Evolutionary conservation across 2,113 vertebrate genomes (phyloP).

Genomic region (Rhinopithecus roxellana): DNA sequence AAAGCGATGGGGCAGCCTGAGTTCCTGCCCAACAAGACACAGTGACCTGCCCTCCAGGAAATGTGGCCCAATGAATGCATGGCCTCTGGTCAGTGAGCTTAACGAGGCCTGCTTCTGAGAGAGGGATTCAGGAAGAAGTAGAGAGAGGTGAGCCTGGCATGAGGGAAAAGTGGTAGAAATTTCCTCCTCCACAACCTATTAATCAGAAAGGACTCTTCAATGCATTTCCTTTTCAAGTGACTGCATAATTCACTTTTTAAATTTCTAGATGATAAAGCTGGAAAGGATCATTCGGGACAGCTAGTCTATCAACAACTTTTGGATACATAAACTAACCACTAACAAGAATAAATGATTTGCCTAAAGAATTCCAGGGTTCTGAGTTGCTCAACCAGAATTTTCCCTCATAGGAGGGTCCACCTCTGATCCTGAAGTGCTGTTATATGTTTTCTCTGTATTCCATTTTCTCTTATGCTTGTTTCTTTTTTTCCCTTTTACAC

Average conservation of each 20-base stretch:
- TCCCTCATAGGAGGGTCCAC: rapidly evolving
- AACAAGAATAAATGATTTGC: background rate
- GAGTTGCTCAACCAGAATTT: background rate
- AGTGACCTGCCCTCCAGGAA: background rate
- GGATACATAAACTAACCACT: background rate
- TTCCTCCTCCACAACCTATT: background rate
- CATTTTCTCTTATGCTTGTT: background rate
- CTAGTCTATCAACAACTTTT: background rate
- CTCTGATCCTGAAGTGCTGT: background rate
- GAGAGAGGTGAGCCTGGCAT: background rate
- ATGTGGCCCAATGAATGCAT: background rate
- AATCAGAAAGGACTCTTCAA: background rate
- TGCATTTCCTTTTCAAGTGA: background rate
- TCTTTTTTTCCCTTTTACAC: background rate
- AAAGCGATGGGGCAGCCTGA: background rate
- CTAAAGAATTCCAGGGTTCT: background rate
- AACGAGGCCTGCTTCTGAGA: background rate
- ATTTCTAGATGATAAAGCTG: background rate
- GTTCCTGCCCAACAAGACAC: background rate
- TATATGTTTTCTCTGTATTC: background rate
- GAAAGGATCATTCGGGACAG: background rate
- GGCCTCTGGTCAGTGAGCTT: background rate
- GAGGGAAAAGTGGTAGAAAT: background rate
- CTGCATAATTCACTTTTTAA: background rate
- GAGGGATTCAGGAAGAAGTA: background rate